Conservation (phyloP, 2,797 vertebrate genomes). For the Craterocephalus amniculus region DNA sequence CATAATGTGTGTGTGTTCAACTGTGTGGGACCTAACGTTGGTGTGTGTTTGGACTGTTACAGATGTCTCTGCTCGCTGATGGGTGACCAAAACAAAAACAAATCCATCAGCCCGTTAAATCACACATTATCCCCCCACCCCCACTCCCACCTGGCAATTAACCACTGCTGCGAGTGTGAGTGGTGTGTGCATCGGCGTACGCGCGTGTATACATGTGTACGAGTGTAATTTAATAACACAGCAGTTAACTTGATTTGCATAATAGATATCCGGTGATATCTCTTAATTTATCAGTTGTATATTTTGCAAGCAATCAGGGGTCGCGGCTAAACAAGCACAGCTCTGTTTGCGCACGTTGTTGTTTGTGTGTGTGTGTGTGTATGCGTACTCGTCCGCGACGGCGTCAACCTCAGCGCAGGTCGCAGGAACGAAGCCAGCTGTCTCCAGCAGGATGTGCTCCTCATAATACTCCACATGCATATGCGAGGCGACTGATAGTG, state of each 20-base stretch:
- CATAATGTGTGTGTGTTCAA: slow-evolving; percentile 33
- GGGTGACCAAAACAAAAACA: slow-evolving; percentile 82
- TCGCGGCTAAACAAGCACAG: slow-evolving; percentile 32
- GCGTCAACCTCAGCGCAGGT: slow-evolving; percentile 51
- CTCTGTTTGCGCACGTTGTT: background rate
- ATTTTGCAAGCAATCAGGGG: slow-evolving; percentile 50
- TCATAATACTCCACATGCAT: slow-evolving; percentile 37
- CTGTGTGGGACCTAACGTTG: slow-evolving; percentile 13
- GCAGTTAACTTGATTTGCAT: slow-evolving; percentile 65
- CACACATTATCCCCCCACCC: slow-evolving; percentile 79
- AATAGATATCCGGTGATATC: slow-evolving; percentile 66
- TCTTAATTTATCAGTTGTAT: slow-evolving; percentile 70
- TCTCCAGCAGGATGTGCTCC: slow-evolving; percentile 30
- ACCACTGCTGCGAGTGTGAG: slow-evolving; percentile 62
- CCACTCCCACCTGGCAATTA: slow-evolving; percentile 83
- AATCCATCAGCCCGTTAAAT: slow-evolving; percentile 82
- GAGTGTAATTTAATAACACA: slow-evolving; percentile 69
- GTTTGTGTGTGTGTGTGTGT: background rate
- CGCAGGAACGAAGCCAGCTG: slow-evolving; percentile 41
- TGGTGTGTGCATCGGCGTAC: slow-evolving; percentile 12
- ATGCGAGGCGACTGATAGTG: slow-evolving; percentile 54
- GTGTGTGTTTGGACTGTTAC: slow-evolving; percentile 63
- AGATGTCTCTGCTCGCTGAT: slow-evolving; percentile 76
- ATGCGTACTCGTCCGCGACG: slow-evolving; percentile 33
- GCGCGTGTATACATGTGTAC: slow-evolving; percentile 31